A percentile compares a stretch with the other conserved stretches of the same genome.
These are phyloP conservation scores for Sebastiscus albofasciatus DNA, from an alignment of 2,797 vertebrate species.

Conservation along the genomic window DNA sequence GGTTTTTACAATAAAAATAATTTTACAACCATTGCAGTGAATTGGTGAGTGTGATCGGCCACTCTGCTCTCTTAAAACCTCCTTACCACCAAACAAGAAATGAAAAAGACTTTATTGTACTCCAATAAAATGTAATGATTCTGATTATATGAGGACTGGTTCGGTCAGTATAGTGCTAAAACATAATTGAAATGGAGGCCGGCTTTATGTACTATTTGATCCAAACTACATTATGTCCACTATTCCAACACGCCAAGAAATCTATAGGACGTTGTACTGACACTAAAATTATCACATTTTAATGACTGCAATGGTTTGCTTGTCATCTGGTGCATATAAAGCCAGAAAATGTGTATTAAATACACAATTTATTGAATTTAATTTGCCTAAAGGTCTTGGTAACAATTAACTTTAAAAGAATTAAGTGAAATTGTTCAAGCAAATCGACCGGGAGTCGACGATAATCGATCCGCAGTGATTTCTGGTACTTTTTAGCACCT, in stretches of 20 bases:
- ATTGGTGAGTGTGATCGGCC: neutral
- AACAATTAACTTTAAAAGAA: neutral
- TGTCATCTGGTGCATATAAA: neutral
- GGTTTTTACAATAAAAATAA: neutral
- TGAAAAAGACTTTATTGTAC: neutral
- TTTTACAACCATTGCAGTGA: neutral
- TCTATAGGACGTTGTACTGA: neutral
- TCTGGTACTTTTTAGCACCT: slow-evolving; percentile 49
- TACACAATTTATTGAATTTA: neutral
- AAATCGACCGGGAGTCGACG: neutral
- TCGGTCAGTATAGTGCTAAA: neutral
- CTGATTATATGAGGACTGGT: neutral
- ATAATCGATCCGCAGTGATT: slow-evolving; percentile 43
- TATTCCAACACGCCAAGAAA: neutral
- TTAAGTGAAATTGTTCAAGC: neutral
- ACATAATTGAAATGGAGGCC: neutral
- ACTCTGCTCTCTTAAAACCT: neutral
- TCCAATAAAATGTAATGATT: neutral
- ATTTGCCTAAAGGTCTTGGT: neutral
- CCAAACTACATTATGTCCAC: neutral
- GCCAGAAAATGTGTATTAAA: neutral
- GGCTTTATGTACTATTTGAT: neutral
- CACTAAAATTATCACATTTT: neutral
- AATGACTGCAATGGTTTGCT: neutral
- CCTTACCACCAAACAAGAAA: neutral